Evolutionary conservation across 2,797 vertebrate genomes (phyloP).

Genomic region (Sorex maritimensis): DNA sequence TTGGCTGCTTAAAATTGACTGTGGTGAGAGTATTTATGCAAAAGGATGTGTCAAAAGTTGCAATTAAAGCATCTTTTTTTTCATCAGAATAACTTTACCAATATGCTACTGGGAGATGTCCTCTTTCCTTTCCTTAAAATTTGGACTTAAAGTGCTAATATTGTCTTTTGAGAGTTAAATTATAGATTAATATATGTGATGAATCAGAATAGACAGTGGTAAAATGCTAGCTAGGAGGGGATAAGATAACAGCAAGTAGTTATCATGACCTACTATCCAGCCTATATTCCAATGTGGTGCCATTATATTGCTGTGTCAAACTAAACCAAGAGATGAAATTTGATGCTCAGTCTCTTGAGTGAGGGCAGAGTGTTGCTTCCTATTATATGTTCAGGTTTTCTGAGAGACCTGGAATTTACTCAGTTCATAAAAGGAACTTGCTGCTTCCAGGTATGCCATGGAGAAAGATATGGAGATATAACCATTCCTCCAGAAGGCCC

Average conservation of each 20-base stretch:
- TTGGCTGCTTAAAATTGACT: constrained; percentile 23
- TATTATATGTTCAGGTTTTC: background rate
- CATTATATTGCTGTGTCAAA: background rate
- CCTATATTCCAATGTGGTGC: background rate
- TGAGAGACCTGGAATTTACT: background rate
- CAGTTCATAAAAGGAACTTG: background rate
- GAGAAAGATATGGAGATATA: background rate
- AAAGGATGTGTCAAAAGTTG: constrained; percentile 41
- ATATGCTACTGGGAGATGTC: background rate
- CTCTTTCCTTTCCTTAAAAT: background rate
- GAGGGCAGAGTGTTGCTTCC: too few relatives aligned
- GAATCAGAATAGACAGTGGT: background rate
- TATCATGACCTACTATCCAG: background rate
- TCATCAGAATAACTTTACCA: constrained; percentile 6
- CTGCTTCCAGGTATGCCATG: background rate
- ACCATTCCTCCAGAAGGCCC: background rate
- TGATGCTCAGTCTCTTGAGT: background rate
- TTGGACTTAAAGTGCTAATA: constrained; percentile 30
- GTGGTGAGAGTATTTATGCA: constrained; percentile 6
- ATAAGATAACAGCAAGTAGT: background rate
- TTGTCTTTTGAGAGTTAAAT: constrained; percentile 46
- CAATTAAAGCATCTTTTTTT: background rate
- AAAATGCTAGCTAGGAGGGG: background rate
- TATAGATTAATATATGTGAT: background rate
- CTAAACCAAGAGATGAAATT: background rate